Evolutionary conservation across 2,888 invertebrate species (phyloP).

Genomic region (Epinotia bilunana): DNA sequence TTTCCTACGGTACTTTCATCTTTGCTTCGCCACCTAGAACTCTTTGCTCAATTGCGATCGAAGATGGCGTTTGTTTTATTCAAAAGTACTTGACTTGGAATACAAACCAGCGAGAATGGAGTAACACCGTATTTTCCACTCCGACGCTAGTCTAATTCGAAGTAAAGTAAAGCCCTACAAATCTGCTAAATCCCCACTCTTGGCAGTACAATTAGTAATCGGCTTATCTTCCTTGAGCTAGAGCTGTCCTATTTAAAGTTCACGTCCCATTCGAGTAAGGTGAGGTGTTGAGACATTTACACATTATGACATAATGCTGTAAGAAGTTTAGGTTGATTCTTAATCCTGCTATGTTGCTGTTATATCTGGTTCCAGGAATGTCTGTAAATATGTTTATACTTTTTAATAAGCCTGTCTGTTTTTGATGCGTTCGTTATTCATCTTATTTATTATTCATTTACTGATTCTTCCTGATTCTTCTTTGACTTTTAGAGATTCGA

Average conservation of each 20-base stretch:
- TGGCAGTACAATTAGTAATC: constrained; percentile 42
- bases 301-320: not conserved
- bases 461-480: not conserved
- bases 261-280: constrained; percentile 24
- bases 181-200: constrained; percentile 35
- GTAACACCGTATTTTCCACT: constrained; percentile 28
- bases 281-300: constrained; percentile 24
- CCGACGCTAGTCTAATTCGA: constrained; percentile 22
- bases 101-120: not conserved
- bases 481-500: not conserved
- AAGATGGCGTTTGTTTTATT: no score
- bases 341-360: not conserved
- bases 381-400: not conserved
- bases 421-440: not conserved
- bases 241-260: constrained; percentile 41
- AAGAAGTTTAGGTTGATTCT: not conserved
- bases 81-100: no score
- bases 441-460: not conserved
- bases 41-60: no score
- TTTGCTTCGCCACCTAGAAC: no score
- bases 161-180: constrained; percentile 36
- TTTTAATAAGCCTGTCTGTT: not conserved
- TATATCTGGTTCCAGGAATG: not conserved
- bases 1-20: no score
- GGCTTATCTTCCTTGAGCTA: constrained; percentile 38